Base-by-base conservation (phyloP, 2,888 invertebrate species). In the Carpatolechia fugitivella region DNA sequence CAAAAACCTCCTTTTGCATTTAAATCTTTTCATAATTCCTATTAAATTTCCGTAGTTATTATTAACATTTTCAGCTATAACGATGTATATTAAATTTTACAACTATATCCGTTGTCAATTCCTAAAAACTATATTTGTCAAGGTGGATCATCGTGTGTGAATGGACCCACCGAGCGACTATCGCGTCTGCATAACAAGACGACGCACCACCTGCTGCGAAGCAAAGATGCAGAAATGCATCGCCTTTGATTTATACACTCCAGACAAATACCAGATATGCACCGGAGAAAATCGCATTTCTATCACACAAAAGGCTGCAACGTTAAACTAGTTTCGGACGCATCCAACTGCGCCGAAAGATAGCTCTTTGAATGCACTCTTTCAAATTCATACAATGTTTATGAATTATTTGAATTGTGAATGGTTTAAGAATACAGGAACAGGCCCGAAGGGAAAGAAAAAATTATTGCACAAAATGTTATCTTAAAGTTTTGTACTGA, bases 201-300 rank as follows among this genome's bases (percentile, higher is more conserved):
- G 35, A 49, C 20, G 38, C n/a, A 36, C 38, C 36, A 38, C 36
- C 50, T 36, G 35, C 63, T 56, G 62, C 56, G 55, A 7, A 24
- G 24, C 24, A 4, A 24, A 24, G 24, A 24, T 24, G 24, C 24
- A 24, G 24, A 24, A 24, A 46, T 18, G 41, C 11, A 46, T 48
- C 14, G 31, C 58, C 68, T 72, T 69, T 82, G 84, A 87, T 86
- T 86, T 86, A 87, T 81, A 74, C 66, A 65, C 62, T 62, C 24
- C 68, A 63, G 70, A 75, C 70, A 71, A 74, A 74, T 71, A 73
- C 69, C 67, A 64, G 69, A 73, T 70, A 72, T 71, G 71, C 70
- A 74, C 74, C 80, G 78, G 70, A 79, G 83, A 83, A 82, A 87
- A 86, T 84, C 69, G 38, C 53, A 30, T 53, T 53, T 54, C 51